phyloP scores from a whole-genome alignment of 2,888 invertebrate species.

The Rhamphomyia laevipes region DNA sequence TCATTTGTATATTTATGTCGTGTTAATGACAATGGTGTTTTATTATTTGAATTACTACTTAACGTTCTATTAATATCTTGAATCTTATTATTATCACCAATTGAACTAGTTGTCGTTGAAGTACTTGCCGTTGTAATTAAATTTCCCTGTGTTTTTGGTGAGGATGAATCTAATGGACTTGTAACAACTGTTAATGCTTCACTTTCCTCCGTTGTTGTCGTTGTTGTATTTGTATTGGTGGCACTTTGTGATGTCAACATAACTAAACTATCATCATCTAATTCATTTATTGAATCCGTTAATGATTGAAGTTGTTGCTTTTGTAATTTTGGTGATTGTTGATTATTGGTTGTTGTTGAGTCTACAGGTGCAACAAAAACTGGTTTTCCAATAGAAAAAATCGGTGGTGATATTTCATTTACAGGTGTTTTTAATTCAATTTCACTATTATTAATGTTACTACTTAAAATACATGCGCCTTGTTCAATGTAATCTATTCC shows the following conservation, averaged over 20 bases:
- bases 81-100: slow-evolving; percentile 18
- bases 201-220: slow-evolving; percentile 50
- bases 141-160: slow-evolving; percentile 25
- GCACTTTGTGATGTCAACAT: slow-evolving; percentile 39
- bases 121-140: slow-evolving; percentile 15
- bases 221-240: slow-evolving; percentile 18
- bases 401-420: slow-evolving; percentile 31
- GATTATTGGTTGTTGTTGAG: not conserved
- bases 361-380: not conserved
- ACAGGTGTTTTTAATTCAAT: slow-evolving; percentile 38
- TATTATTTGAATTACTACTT: slow-evolving; percentile 31
- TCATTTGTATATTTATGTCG: slow-evolving; percentile 14
- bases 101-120: slow-evolving; percentile 11
- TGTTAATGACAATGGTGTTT: not conserved
- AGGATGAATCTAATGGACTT: slow-evolving; percentile 39
- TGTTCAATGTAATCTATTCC: slow-evolving; percentile 47
- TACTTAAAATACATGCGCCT: slow-evolving; percentile 33
- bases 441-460: slow-evolving; percentile 19
- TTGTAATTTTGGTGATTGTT: not conserved
- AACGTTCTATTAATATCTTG: slow-evolving; percentile 12
- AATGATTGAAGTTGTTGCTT: slow-evolving; percentile 4
- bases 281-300: slow-evolving; percentile 28
- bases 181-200: slow-evolving; percentile 44
- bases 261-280: slow-evolving; percentile 48
- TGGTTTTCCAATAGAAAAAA: slow-evolving; percentile 2